These are phyloP conservation scores for Trichogramma dendrolimi DNA, from an alignment of 2,888 invertebrate genomes.

Conservation along the genomic window DNA sequence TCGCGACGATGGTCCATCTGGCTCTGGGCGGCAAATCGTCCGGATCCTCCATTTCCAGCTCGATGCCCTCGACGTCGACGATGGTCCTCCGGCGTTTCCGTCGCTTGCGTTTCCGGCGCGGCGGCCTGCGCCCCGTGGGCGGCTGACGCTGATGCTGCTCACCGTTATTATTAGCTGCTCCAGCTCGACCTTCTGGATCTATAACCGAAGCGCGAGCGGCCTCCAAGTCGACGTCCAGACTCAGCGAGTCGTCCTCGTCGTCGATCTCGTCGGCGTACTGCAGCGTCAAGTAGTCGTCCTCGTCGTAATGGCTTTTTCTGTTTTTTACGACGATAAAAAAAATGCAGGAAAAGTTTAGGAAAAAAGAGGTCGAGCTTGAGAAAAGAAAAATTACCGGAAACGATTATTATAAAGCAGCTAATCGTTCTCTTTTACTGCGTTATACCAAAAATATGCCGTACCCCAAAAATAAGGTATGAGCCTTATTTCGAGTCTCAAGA, in stretches of 20 bases:
- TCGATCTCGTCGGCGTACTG: slow-evolving; percentile 54
- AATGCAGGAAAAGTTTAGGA: not conserved
- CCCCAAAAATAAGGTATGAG: too few relatives aligned
- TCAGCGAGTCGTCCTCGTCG: slow-evolving; percentile 45
- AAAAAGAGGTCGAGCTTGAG: too few relatives aligned
- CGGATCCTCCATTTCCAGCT: slow-evolving; percentile 59
- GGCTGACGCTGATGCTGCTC: slow-evolving; percentile 37
- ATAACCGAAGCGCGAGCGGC: too few relatives aligned
- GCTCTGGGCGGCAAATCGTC: slow-evolving; percentile 81
- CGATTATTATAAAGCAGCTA: too few relatives aligned
- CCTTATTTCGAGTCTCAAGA: too few relatives aligned
- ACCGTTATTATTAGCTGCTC: slow-evolving; percentile 32
- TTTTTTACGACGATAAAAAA: not conserved
- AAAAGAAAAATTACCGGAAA: too few relatives aligned
- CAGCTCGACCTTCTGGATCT: not conserved
- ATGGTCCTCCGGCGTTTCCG: slow-evolving; percentile 47
- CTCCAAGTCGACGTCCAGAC: slow-evolving; percentile 34
- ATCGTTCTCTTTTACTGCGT: too few relatives aligned
- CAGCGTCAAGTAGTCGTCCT: slow-evolving; percentile 55
- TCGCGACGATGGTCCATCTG: slow-evolving; percentile 86
- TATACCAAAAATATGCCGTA: too few relatives aligned
- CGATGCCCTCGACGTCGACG: slow-evolving; percentile 39
- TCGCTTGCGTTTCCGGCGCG: slow-evolving; percentile 47
- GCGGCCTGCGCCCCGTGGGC: slow-evolving; percentile 30
- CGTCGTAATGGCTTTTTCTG: slow-evolving; percentile 53